These are phyloP conservation scores for Pachypanchax playfairii DNA, from an alignment of 2,113 vertebrate genomes.

Conservation along the genomic window DNA sequence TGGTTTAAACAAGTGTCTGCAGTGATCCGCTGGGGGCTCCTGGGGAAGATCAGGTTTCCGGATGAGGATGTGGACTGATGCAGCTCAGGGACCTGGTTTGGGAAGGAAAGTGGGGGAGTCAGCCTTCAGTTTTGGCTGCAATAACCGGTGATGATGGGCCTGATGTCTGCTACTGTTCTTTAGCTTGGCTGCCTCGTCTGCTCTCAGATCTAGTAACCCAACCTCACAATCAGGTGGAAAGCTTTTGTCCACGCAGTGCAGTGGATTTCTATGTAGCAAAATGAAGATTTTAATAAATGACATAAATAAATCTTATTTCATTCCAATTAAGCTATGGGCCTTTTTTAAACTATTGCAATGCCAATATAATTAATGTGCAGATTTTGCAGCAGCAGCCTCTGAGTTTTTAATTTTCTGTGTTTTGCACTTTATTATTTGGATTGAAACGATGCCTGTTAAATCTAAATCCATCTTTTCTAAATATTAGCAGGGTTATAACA, in stretches of 20 bases:
- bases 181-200: conserved; percentile 1
- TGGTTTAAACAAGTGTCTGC: conserved; percentile 76
- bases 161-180: conserved; percentile 55
- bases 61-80: conserved; percentile 77
- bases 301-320: conserved; percentile 50
- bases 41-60: conserved; percentile 69
- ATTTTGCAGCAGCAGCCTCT: too few relatives aligned
- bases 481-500: not conserved
- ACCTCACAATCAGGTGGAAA: conserved; percentile 36
- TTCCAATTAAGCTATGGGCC: conserved; percentile 14
- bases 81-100: conserved; percentile 45
- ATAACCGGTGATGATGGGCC: conserved; percentile 14
- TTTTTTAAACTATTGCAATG: conserved; percentile 18
- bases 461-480: not conserved
- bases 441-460: too few relatives aligned
- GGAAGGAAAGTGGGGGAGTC: conserved; percentile 9
- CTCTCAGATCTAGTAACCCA: conserved; percentile 48
- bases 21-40: conserved; percentile 61
- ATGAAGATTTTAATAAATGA: conserved; percentile 36
- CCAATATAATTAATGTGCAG: not conserved
- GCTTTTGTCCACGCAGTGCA: conserved; percentile 20
- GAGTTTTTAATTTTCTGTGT: too few relatives aligned
- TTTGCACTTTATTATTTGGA: too few relatives aligned
- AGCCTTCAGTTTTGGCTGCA: conserved; percentile 16
- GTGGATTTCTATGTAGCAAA: conserved; percentile 30